A percentile compares a stretch with the other conserved stretches of the same genome.
Conservation (phyloP, 2,797 vertebrate genomes). For the Champsocephalus gunnari region DNA sequence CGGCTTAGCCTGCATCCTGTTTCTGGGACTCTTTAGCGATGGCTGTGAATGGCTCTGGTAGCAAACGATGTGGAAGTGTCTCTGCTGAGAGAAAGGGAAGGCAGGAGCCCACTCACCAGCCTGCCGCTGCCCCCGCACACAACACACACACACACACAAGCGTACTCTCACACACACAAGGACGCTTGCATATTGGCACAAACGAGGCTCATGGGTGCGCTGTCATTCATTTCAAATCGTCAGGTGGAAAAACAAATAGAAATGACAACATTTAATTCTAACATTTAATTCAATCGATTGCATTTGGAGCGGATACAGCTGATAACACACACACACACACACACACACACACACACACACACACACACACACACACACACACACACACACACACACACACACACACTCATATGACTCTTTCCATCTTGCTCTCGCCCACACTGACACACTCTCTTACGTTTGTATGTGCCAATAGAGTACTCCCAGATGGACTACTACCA, state of each 20-base stretch:
- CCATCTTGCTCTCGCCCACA: conserved; percentile 73
- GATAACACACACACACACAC: not conserved
- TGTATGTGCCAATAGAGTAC: conserved; percentile 70
- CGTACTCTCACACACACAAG: not conserved
- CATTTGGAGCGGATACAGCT: conserved; percentile 14
- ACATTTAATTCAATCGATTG: conserved; percentile 42
- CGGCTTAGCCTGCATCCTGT: conserved; percentile 73
- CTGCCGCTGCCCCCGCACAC: conserved; percentile 71
- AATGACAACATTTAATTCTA: conserved; percentile 22
- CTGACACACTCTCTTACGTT: conserved; percentile 67
- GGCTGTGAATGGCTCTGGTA: conserved; percentile 71
- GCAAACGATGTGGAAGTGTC: conserved; percentile 60
- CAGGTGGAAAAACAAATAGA: conserved; percentile 44
- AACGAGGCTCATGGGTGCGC: not conserved
- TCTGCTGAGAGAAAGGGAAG: conserved; percentile 57
- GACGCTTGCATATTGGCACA: conserved; percentile 11
- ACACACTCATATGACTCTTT: conserved; percentile 66
- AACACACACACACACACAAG: conserved; percentile 15
- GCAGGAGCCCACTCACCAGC: conserved; percentile 81
- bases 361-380: no score
- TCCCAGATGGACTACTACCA: conserved; percentile 81
- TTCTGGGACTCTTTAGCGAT: conserved; percentile 67
- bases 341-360: no score
- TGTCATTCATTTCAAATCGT: conserved; percentile 17
- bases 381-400: conserved; percentile 20